A percentile compares a stretch with the other conserved stretches of the same genome.
Conservation (phyloP, 2,113 vertebrate species). For the Vulpes vulpes region DNA sequence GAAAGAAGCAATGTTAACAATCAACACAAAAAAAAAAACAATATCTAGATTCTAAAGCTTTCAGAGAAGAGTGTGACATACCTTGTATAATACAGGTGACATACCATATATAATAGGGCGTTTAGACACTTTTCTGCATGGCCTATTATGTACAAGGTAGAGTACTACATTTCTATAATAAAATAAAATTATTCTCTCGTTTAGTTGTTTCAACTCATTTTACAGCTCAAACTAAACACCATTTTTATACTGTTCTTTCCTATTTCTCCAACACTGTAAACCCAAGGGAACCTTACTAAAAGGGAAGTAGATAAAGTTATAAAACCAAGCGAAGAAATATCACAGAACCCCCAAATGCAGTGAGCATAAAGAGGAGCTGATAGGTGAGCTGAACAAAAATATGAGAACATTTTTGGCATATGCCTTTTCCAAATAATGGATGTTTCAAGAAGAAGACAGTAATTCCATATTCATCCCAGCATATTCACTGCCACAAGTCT, state of each 20-base stretch:
- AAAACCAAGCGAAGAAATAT: not conserved
- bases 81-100: not conserved
- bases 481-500: not conserved
- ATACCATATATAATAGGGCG: not conserved
- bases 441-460: not conserved
- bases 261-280: not conserved
- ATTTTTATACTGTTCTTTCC: not conserved
- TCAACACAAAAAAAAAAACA: not conserved
- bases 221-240: conserved; percentile 18
- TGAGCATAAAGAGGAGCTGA: not conserved
- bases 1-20: not conserved
- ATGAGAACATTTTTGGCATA: not conserved
- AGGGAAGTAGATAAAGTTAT: not conserved
- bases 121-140: not conserved
- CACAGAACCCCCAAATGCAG: not conserved
- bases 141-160: not conserved
- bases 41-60: not conserved
- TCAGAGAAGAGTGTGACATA: not conserved
- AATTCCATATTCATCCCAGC: not conserved
- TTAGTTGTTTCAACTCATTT: conserved; percentile 37
- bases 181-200: not conserved
- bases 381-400: not conserved
- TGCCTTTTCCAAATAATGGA: not conserved
- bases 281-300: conserved; percentile 11
- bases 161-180: not conserved